Evolutionary conservation across 2,888 invertebrate genomes (phyloP).

Genomic region (Autographa pulchrina): DNA sequence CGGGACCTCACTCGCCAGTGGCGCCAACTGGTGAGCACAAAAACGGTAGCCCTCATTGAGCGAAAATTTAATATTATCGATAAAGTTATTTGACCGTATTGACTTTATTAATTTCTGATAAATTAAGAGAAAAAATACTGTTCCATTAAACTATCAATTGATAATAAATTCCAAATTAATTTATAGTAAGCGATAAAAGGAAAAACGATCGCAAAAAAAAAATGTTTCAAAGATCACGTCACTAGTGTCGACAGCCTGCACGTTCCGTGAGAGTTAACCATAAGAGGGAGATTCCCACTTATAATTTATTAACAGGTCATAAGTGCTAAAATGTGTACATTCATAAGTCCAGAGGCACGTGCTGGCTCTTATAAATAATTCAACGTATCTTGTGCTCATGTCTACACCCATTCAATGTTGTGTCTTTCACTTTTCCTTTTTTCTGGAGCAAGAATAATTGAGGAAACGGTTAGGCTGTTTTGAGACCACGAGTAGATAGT

Average conservation of each 20-base stretch:
- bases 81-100: neutral
- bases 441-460: constrained; percentile 66
- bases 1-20: too few species aligned
- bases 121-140: neutral
- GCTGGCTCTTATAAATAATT: constrained; percentile 83
- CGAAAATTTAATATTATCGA: neutral
- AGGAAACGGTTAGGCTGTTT: constrained; percentile 45
- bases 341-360: constrained; percentile 82
- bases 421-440: constrained; percentile 68
- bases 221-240: constrained; percentile 19
- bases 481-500: constrained; percentile 42
- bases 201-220: constrained; percentile 1
- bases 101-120: neutral
- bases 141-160: neutral
- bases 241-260: constrained; percentile 48
- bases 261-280: constrained; percentile 78
- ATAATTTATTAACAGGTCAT: constrained; percentile 88
- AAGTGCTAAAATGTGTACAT: constrained; percentile 88
- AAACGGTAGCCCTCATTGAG: too few species aligned
- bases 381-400: constrained; percentile 69
- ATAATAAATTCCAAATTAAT: neutral
- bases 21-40: too few species aligned
- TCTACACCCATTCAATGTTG: constrained; percentile 71
- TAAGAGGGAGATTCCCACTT: constrained; percentile 76
- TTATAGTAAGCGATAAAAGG: neutral